These are phyloP conservation scores for Pammene fasciana DNA, from an alignment of 2,888 invertebrate genomes.

Conservation along the genomic window DNA sequence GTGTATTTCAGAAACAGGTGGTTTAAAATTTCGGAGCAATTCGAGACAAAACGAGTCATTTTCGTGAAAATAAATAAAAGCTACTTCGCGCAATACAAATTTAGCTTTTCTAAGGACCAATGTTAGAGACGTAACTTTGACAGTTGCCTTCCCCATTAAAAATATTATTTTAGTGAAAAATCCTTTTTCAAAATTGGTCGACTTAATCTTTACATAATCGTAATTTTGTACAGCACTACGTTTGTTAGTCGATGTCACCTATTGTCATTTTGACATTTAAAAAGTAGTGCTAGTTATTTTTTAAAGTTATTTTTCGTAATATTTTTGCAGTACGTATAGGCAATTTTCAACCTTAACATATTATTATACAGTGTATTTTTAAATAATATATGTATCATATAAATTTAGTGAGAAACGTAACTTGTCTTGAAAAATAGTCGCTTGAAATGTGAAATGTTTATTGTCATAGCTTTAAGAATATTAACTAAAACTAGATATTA, in stretches of 20 bases:
- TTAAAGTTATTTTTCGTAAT: neutral
- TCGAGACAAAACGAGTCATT: too few species aligned
- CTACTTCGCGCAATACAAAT: too few species aligned
- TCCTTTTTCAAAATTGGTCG: neutral
- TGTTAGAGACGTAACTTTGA: too few species aligned
- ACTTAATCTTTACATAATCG: slow-evolving; percentile 3
- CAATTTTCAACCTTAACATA: neutral
- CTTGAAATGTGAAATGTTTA: slow-evolving; percentile 30
- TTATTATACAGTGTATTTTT: neutral
- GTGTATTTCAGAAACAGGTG: too few species aligned
- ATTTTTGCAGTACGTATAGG: neutral
- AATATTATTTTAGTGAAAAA: neutral
- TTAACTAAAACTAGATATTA: slow-evolving; percentile 10
- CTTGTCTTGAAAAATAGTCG: neutral
- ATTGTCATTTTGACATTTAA: slow-evolving; percentile 1
- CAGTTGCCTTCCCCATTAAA: too few species aligned
- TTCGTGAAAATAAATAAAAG: too few species aligned
- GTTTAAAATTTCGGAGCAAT: too few species aligned
- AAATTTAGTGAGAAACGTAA: neutral
- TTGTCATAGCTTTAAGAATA: slow-evolving; percentile 26
- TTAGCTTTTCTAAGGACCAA: too few species aligned
- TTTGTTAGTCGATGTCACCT: slow-evolving; percentile 1
- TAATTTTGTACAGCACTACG: neutral
- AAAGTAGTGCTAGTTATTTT: neutral
- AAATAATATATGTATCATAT: neutral